Base-by-base conservation (phyloP, 2,888 invertebrate genomes). In the Gandaritis pyraliata region DNA sequence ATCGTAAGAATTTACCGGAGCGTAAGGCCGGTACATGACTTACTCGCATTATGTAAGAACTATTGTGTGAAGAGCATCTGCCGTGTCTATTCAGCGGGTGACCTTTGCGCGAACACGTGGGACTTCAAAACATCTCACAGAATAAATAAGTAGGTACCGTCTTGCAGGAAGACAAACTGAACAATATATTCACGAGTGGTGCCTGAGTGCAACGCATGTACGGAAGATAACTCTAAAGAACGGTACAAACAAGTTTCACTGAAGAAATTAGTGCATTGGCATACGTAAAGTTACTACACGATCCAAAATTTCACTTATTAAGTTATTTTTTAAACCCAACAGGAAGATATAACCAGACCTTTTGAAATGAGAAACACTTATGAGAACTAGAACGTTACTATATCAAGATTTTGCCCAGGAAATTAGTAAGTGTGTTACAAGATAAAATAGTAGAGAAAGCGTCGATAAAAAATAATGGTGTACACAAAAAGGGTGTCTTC, bases 31-130 rank as follows among this genome's bases (percentile, higher is more conserved):
- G 78, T 76, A 76, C 80, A 59, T 41, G 38, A 43, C 43, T 45
- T 81, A 80, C 33, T 33, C 33, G 33, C 33, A 33, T 81, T 77
- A 69, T 71, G 71, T 68, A 75, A 73, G 69, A 70, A 65, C 76
- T 73, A 85, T 88, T 87, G 84, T 86, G 75, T 65, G 47, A 53
- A 70, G 62, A 76, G 80, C 90, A 90, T 86, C 88, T 90, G 90
- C 83, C 80, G 74, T 69, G 71, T 75, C 69, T 85, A 88, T 88
- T 87, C 86, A 84, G 67, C 72, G 72, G 73, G 68, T 86, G 86
- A 89, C 87, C 90, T 90, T 87, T 88, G 76, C 70, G 72, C 74
- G 68, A 78, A 81, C 87, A 86, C 83, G 86, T 84, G 85, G 81
- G 72, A 72, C 82, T 79, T 77, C 80, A 73, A 80, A 83, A 83